Evolutionary conservation across 2,888 invertebrate species (phyloP).

Genomic region (Tipula vernalis): DNA sequence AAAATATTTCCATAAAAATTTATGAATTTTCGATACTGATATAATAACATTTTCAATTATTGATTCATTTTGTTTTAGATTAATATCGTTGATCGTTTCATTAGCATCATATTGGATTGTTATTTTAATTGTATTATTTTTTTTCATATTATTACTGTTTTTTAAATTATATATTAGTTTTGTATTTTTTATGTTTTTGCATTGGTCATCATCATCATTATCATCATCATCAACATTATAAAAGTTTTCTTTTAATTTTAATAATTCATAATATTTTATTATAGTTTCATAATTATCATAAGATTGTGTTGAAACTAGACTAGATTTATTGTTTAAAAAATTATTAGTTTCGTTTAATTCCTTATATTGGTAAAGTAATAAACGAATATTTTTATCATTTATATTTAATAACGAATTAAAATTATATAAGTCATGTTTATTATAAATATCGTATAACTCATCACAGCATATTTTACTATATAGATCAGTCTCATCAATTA

Average conservation of each 20-base stretch:
- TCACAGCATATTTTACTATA: not conserved
- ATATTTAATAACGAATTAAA: not conserved
- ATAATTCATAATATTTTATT: not conserved
- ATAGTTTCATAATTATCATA: not conserved
- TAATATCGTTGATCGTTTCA: not conserved
- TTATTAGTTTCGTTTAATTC: not conserved
- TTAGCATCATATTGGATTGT: not conserved
- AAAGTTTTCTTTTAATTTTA: not conserved
- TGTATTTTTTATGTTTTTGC: not conserved
- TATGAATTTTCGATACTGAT: not conserved
- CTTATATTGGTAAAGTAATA: not conserved
- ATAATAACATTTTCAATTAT: not conserved
- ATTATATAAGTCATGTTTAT: not conserved
- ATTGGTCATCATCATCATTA: not conserved
- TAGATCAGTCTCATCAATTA: slow-evolving; percentile 4
- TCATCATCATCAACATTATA: not conserved
- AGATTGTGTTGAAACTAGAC: not conserved
- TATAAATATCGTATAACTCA: not conserved
- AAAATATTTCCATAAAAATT: not conserved
- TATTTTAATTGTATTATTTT: not conserved
- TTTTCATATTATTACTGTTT: not conserved
- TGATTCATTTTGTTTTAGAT: not conserved
- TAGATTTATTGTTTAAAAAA: not conserved
- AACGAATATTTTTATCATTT: not conserved
- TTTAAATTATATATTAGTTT: not conserved